These are phyloP conservation scores for Arnoldichthys spilopterus DNA, from an alignment of 2,797 vertebrate genomes.

Conservation along the genomic window DNA sequence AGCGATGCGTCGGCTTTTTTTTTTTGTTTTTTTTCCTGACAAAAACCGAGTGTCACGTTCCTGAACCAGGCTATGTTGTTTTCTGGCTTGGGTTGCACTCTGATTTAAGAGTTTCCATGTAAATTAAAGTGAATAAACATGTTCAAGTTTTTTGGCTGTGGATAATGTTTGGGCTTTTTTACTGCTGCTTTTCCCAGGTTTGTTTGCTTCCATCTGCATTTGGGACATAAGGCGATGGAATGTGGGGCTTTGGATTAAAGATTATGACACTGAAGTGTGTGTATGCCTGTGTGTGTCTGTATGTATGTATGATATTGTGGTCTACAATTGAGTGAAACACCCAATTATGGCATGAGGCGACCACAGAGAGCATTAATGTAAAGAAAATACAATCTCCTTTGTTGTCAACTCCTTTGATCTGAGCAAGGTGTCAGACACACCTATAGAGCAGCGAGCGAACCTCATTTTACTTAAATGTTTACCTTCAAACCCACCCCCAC, in stretches of 20 bases:
- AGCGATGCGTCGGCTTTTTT: constrained; percentile 7
- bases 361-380: constrained; percentile 48
- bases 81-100: constrained; percentile 35
- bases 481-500: constrained; percentile 45
- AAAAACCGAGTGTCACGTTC: constrained; percentile 17
- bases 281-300: constrained; percentile 43
- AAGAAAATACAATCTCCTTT: constrained; percentile 50
- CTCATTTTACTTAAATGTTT: constrained; percentile 52
- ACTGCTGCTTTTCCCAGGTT: neutral
- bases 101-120: constrained; percentile 45
- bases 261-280: constrained; percentile 16
- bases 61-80: constrained; percentile 37
- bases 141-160: constrained; percentile 32
- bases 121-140: constrained; percentile 54
- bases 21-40: too few relatives aligned
- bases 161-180: constrained; percentile 28
- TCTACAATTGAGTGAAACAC: constrained; percentile 34
- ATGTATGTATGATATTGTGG: constrained; percentile 4
- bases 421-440: constrained; percentile 45
- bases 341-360: constrained; percentile 34
- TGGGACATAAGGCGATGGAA: neutral
- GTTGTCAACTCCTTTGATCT: constrained; percentile 36
- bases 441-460: constrained; percentile 54
- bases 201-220: constrained; percentile 15
- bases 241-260: constrained; percentile 17